These are phyloP conservation scores for Crenichthys baileyi DNA, from an alignment of 2,797 vertebrate species.

Conservation along the genomic window DNA sequence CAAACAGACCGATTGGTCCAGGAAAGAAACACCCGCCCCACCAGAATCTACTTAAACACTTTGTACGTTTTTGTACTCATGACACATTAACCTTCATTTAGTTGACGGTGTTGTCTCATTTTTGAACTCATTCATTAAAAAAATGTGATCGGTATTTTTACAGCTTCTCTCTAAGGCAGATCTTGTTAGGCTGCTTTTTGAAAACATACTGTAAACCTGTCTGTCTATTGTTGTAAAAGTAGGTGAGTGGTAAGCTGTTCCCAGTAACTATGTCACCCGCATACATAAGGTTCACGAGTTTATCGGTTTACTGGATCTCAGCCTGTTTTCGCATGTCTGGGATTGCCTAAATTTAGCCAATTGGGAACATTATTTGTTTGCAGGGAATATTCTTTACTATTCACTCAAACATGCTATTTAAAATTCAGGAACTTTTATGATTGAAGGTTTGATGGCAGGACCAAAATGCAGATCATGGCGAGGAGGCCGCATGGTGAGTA, in stretches of 20 bases:
- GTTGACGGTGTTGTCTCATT: neutral
- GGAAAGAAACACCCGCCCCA: neutral
- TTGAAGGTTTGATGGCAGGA: too few relatives aligned
- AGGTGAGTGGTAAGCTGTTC: constrained; percentile 52
- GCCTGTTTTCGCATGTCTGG: neutral
- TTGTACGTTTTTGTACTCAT: neutral
- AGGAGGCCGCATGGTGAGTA: too few relatives aligned
- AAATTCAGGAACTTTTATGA: neutral
- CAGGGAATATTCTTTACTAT: constrained; percentile 6
- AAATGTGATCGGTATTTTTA: neutral
- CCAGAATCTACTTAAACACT: constrained; percentile 4
- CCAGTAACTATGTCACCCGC: constrained; percentile 6
- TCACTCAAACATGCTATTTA: constrained; percentile 19
- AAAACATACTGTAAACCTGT: neutral
- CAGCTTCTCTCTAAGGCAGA: constrained; percentile 12
- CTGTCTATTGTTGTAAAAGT: constrained; percentile 45
- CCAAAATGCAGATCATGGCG: too few relatives aligned
- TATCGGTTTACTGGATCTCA: constrained; percentile 9
- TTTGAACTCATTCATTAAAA: neutral
- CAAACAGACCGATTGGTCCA: neutral
- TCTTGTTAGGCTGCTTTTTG: constrained; percentile 51
- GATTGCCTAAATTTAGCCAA: neutral
- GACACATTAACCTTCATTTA: constrained; percentile 43
- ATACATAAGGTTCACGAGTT: neutral
- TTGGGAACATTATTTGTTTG: neutral